Evolutionary conservation across 2,888 invertebrate genomes (phyloP), one percentile per base, ranked within the genome.

Genomic region (Aphodius granarius): DNA sequence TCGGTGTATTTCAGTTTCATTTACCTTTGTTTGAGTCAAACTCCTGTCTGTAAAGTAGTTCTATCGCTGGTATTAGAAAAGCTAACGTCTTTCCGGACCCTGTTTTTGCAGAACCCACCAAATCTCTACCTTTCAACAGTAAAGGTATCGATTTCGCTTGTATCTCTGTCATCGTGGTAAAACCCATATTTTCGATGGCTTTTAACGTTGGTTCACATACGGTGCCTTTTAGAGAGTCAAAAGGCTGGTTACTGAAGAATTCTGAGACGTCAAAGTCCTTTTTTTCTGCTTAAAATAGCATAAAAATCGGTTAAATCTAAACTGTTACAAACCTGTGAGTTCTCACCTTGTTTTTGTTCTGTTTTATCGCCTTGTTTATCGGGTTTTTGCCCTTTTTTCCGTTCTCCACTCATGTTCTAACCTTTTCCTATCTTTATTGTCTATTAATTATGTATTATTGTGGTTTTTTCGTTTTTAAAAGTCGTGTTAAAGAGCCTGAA

Each of bases 11-110:
- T n/a, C n/a, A n/a, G n/a, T n/a, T 43, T 6, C 18, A 76, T 83
- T 83, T 87, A 91, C 94, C 95, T 87, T 94, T 91, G 78, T 92
- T 89, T 4, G 91, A 92, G 88, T 91, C 92, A 83, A 94, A 95
- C 79, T 92, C 91, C 63, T 93, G 85, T 84, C 94, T 94, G 80
- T 93, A 89, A 75, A 97, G 90, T 63, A 94, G 89, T 84, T 97
- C 95, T 15, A 97, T 89, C 15, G 93, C 92, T 0, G 97, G 97
- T 79, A 97, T 91, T 3, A 97, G 90, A 86, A 97, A 97, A 0
- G 96, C 95, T 74, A 97, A 86, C 0, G 97, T 97, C 88, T 97
- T 97, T 68, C 96, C 96, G 82, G 96, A 96, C 4, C 97, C 97
- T 20, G 97, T 97, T 87, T 94, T 94, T 0, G 97, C 97, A 22